These are phyloP conservation scores for Nysson spinosus DNA, from an alignment of 2,888 invertebrate genomes.

Conservation along the genomic window DNA sequence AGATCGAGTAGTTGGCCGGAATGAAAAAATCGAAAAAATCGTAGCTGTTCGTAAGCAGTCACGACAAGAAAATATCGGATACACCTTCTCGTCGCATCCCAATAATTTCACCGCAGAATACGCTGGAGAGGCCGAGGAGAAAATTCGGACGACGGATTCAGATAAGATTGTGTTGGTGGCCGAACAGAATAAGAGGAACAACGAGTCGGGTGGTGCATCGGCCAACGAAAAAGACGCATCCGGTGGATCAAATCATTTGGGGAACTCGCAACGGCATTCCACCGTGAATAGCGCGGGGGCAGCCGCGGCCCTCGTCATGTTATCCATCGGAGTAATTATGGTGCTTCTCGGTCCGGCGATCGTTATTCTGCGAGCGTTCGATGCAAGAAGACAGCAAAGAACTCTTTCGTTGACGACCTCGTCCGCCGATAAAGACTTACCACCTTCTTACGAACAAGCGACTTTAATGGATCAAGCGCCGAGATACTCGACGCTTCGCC, in stretches of 20 bases:
- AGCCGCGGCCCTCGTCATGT: conserved; percentile 65
- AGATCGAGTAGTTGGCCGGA: too few species aligned
- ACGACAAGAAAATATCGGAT: too few species aligned
- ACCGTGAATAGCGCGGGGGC: conserved; percentile 59
- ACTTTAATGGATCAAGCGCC: conserved; percentile 66
- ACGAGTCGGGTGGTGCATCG: too few species aligned
- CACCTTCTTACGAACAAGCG: conserved; percentile 69
- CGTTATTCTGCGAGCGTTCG: conserved; percentile 62
- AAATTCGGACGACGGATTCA: too few species aligned
- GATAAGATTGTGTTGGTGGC: too few species aligned
- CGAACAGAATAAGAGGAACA: too few species aligned
- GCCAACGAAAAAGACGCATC: neutral
- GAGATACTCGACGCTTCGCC: conserved; percentile 65
- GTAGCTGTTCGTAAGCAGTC: too few species aligned
- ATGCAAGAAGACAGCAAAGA: conserved; percentile 60
- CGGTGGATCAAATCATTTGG: neutral
- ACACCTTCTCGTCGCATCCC: too few species aligned
- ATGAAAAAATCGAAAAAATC: too few species aligned
- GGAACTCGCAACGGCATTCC: neutral
- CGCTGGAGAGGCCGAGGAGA: too few species aligned
- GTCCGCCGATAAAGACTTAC: too few species aligned
- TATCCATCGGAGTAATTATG: conserved; percentile 67
- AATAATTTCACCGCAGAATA: too few species aligned
- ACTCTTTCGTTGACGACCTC: conserved; percentile 59
- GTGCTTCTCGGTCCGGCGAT: conserved; percentile 66